Evolutionary conservation across 2,113 vertebrate genomes (phyloP).

Genomic region (Probosciger aterrimus): DNA sequence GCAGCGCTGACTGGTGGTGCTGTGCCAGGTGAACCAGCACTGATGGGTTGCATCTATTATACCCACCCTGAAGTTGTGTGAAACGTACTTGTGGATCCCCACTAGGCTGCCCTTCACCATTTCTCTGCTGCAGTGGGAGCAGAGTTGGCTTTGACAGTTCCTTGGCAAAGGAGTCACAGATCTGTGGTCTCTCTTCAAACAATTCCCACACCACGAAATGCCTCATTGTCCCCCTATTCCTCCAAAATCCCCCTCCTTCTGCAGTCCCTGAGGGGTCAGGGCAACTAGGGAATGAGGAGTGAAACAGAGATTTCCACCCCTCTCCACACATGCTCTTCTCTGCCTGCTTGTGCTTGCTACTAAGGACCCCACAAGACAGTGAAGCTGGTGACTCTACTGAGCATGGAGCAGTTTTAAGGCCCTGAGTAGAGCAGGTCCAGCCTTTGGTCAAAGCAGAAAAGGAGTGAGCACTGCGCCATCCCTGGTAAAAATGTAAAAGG

Average conservation of each 20-base stretch:
- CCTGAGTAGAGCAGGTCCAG: not conserved
- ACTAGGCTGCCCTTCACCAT: not conserved
- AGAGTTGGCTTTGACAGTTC: not conserved
- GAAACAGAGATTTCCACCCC: not conserved
- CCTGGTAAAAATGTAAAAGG: constrained; percentile 12
- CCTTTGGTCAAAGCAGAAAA: not conserved
- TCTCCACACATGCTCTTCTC: not conserved
- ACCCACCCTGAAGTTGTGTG: not conserved
- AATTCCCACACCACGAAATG: not conserved
- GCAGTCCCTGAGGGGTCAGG: not conserved
- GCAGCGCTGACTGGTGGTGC: not conserved
- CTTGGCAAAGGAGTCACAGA: fast-evolving
- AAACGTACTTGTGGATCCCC: not conserved
- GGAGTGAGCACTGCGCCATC: not conserved
- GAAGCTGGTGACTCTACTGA: not conserved
- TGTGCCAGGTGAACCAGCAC: not conserved
- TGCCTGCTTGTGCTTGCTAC: not conserved
- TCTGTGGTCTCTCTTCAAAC: not conserved
- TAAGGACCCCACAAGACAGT: not conserved
- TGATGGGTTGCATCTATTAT: not conserved
- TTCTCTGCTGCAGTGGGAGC: not conserved
- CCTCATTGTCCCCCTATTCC: not conserved
- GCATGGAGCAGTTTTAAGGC: not conserved
- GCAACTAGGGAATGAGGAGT: not conserved
- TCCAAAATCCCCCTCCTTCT: not conserved